Evolutionary conservation across 2,797 vertebrate species (phyloP), one percentile per base, ranked within the genome.

Genomic region (Paratrypauchen microcephalus): DNA sequence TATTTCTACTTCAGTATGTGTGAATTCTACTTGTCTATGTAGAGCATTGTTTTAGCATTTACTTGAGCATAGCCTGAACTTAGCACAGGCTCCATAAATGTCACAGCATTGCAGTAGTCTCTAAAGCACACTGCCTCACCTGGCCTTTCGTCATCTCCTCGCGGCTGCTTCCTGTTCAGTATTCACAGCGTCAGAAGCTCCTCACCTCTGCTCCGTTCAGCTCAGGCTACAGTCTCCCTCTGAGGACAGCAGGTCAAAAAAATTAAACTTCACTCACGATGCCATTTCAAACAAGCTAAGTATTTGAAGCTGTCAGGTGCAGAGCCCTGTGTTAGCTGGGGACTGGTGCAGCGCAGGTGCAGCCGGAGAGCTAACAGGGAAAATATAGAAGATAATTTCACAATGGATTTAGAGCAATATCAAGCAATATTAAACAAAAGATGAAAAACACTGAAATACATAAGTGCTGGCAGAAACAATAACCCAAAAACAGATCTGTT

Each of bases 281-380:
- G 76, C 74, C 80, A 78, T 83, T 84, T 80, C 83, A 89, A 86
- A 86, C 84, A 85, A 83, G 75, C 80, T 60, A 21, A 74, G 77
- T 69, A 72, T 76, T 85, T 87, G 84, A 91, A 87, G 83, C 78
- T 73, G 80, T 73, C 82, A 83, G 87, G 84, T 87, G 78, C 79
- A 82, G 76, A 79, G 74, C 75, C 79, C 74, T 74, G 70, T 55
- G 66, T 80, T 79, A 87, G 73, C 79, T 60, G 65, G 76, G 9
- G 72, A 90, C 85, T 80, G 85, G 81, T 87, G 87, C 80, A 86
- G 74, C 75, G 78, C 73, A 83, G 87, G 87, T 84, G 85, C 47
- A 84, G 84, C 83, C 87, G 72, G 80, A 80, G 84, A 83, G 82
- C 68, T 60, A 39, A 60, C 62, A 85, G 86, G 87, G 83, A 85